These are phyloP conservation scores for Agapornis roseicollis DNA, from an alignment of 2,113 vertebrate genomes.

Conservation along the genomic window DNA sequence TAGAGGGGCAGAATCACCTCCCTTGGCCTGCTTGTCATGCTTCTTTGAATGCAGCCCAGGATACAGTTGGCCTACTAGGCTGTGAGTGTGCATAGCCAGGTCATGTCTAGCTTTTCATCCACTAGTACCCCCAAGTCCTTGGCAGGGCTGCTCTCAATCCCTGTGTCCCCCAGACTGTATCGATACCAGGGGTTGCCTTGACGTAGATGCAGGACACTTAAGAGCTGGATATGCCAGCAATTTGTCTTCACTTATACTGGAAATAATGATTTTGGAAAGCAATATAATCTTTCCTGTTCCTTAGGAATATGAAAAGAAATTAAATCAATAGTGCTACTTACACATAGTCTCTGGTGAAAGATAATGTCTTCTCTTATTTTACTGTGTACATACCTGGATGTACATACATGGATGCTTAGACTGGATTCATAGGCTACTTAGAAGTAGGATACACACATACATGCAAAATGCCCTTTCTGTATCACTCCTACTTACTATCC, in stretches of 20 bases:
- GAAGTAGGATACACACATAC: neutral
- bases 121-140: neutral
- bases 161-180: neutral
- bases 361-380: neutral
- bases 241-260: neutral
- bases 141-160: neutral
- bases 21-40: neutral
- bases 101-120: neutral
- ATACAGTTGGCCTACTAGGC: neutral
- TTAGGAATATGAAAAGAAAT: neutral
- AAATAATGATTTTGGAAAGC: neutral
- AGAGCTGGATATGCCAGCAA: neutral
- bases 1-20: neutral
- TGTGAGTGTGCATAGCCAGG: neutral
- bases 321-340: neutral
- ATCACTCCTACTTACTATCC: neutral
- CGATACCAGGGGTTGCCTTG: neutral
- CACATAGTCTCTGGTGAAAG: neutral
- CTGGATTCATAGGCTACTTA: neutral
- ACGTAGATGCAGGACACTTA: neutral
- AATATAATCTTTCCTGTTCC: neutral
- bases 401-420: neutral
- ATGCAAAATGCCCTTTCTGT: neutral
- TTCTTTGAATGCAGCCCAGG: neutral
- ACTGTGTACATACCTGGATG: neutral